phyloP scores from a whole-genome alignment of 2,888 invertebrate genomes.

The Trichogramma evanescens region DNA sequence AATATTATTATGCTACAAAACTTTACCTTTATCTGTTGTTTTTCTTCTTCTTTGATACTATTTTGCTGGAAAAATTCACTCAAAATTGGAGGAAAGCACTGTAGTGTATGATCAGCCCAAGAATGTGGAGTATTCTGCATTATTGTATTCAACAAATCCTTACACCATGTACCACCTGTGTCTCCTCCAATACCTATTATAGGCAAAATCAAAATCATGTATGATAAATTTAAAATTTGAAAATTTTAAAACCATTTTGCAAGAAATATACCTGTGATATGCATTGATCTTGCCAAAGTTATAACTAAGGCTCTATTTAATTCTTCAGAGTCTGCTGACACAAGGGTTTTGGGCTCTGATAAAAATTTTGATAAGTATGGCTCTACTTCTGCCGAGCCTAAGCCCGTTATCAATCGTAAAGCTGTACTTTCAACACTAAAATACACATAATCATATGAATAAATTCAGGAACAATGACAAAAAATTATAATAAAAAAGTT shows the following conservation, averaged over 20 bases:
- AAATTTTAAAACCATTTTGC: neutral
- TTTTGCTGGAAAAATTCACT: constrained; percentile 84
- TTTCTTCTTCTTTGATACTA: constrained; percentile 79
- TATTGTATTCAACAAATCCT: constrained; percentile 80
- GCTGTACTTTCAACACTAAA: constrained; percentile 80
- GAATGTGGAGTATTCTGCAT: constrained; percentile 92
- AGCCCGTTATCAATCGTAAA: constrained; percentile 74
- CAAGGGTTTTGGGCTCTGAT: constrained; percentile 82
- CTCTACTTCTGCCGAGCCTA: constrained; percentile 92
- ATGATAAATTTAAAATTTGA: constrained; percentile 3
- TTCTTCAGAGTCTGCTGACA: constrained; percentile 92
- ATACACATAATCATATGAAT: neutral
- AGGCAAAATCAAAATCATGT: neutral
- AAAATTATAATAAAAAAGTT: neutral
- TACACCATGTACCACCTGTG: constrained; percentile 72
- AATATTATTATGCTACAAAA: neutral
- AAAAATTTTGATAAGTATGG: constrained; percentile 85
- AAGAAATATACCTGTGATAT: constrained; percentile 69
- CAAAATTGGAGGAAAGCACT: constrained; percentile 83
- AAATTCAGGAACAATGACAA: neutral
- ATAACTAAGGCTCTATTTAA: constrained; percentile 85
- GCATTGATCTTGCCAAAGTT: constrained; percentile 87
- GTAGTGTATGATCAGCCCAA: constrained; percentile 89
- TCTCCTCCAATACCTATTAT: constrained; percentile 49
- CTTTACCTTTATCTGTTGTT: constrained; percentile 69